Evolutionary conservation across 1,140 invertebrate species (phyloP), one percentile per base, ranked within the genome.

Genomic region (Ceratosolen fusciceps): DNA sequence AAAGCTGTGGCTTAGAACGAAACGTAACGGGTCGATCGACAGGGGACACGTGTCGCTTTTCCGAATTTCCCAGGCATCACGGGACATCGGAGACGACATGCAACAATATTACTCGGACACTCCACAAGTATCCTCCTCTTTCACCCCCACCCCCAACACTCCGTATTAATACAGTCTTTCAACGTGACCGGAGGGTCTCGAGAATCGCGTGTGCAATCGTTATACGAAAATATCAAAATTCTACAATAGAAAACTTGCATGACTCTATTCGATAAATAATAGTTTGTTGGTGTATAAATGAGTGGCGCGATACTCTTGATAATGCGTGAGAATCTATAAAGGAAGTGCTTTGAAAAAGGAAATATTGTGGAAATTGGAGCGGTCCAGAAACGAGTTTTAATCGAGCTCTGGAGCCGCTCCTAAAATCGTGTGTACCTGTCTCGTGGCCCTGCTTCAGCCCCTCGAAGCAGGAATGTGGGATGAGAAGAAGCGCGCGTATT

Each of bases 401-500:
- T 31, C n/a, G 60, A 37, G 31, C 31, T 37, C 60, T 34, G 29
- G 31, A 37, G 31, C 10, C 16, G 31, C 60, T 37, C 31, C 31
- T 2, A 62, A 74, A 74, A 74, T 58, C 34, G 34, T n/a, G 16
- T 21, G 4, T 29, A 39, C 24, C 49, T 16, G 49, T 52, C 49
- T 21, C 49, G 49, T 52, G n/a, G 10, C 10, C 34, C 24, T 37
- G 54, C 34, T 24, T n/a, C n/a, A n/a, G 19, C 58, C 19, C 29
- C 2, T 4, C 56, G 56, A 60, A 26, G 56, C 8, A 10, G 19
- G 19, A 16, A 19, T 21, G 49, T 19, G 49, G 19, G 49, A 52
- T 14, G 9, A 37, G 29, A 12, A 52, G 8, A 62, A 62, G 72
- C 52, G 73, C 54, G 49, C 67, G 77, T 73, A 56, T 72, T 73